Evolutionary conservation across 2,888 invertebrate genomes (phyloP), one percentile per base, ranked within the genome.

Genomic region (Sinohyriopsis cumingii): DNA sequence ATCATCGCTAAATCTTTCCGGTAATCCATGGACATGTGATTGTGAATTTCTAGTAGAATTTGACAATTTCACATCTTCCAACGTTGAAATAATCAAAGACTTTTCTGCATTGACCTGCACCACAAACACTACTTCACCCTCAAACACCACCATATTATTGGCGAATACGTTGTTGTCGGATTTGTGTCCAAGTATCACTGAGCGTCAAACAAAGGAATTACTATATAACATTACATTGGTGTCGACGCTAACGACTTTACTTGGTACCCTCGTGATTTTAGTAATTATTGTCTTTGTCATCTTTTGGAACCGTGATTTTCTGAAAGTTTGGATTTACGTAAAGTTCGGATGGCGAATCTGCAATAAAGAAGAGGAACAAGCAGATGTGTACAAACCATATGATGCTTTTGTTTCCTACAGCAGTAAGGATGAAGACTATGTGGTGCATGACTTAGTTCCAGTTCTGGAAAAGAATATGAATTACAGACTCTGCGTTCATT

Each of bases 381-480:
- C 66, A 9, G 74, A 76, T 45, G 67, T 56, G 9, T 71, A 69
- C 45, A 66, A 72, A 55, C 69, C 67, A 1, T 96, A 95, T 91
- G 96, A 97, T 90, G 96, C 96, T 63, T 97, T 96, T 91, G 93
- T 97, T 79, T 95, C 95, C 89, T 97, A 96, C 91, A 95, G 95
- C 91, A 78, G 76, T 60, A 71, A 76, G 19, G 96, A 96, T 91
- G 95, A 95, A 89, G 93, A 94, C 66, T 95, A 95, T 92, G 95
- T 96, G 63, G 93, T 94, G 45, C 95, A 95, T 87, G 94, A 95
- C 84, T 91, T 96, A 63, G 95, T 95, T 28, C 94, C 95, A n/a
- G 94, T 94, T 75, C 91, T 96, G 77, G 96, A 96, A 63, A 90
- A 95, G 94, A 95, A 94, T 33, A 93, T 93, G 83, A 95, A 95